Percentiles rank a stretch among this genome's conserved stretches.
Conservation (phyloP, 2,888 invertebrate species). For the Callimorpha dominula region DNA sequence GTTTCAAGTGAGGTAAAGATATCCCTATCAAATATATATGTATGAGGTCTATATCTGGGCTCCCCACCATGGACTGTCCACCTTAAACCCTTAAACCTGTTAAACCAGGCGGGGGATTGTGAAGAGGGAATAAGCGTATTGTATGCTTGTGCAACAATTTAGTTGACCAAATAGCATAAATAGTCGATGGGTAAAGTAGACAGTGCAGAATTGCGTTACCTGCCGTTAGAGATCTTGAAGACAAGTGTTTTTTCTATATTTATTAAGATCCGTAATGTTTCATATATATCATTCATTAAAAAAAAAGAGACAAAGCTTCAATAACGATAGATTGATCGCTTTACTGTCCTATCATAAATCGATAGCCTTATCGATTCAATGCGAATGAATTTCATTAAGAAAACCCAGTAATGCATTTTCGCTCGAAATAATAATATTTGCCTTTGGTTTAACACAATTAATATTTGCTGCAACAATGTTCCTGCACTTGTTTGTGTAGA, state of each 20-base stretch:
- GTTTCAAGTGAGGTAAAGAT: too few relatives aligned
- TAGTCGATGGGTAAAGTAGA: too few relatives aligned
- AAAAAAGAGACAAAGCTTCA: not conserved
- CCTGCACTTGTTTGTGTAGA: slow-evolving; percentile 47
- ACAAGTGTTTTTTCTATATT: not conserved
- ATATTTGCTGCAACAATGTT: slow-evolving; percentile 61
- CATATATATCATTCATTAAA: not conserved
- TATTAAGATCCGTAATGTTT: not conserved
- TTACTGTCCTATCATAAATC: slow-evolving; percentile 20
- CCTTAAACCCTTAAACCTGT: too few relatives aligned
- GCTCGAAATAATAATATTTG: slow-evolving; percentile 47
- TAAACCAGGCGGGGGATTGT: too few relatives aligned
- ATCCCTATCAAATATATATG: too few relatives aligned
- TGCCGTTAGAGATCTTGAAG: too few relatives aligned
- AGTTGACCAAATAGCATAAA: too few relatives aligned
- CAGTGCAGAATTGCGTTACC: too few relatives aligned
- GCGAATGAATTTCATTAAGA: not conserved
- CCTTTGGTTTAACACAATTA: slow-evolving; percentile 64
- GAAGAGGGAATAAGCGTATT: too few relatives aligned
- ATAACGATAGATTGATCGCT: not conserved
- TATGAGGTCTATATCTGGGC: too few relatives aligned
- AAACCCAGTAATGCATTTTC: slow-evolving; percentile 39
- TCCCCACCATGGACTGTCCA: too few relatives aligned
- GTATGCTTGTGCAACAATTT: too few relatives aligned
- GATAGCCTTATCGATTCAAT: slow-evolving; percentile 7